A percentile compares a stretch with the other conserved stretches of the same genome.
Conservation (phyloP, 1,140 invertebrate species). For the Drosophila erecta region DNA sequence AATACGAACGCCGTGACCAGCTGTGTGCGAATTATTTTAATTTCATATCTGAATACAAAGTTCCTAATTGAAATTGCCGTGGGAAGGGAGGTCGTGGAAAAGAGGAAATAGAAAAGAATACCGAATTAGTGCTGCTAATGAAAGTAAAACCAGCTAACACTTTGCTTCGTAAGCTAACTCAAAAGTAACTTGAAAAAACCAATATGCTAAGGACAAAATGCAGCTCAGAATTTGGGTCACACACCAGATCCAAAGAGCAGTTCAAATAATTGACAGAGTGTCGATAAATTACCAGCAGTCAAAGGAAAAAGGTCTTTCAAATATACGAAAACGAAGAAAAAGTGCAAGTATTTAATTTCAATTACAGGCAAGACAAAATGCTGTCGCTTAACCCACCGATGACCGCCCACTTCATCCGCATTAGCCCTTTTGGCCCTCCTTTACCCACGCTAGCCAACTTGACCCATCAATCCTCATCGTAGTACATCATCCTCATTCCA, state of each 20-base stretch:
- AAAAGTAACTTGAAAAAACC: neutral
- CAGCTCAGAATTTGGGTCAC: conserved; percentile 4
- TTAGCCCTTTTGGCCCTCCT: neutral
- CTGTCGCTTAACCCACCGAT: conserved; percentile 17
- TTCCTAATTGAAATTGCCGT: conserved; percentile 72
- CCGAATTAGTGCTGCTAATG: too few species aligned
- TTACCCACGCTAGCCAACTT: neutral
- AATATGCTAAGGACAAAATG: too few species aligned
- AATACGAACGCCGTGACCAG: conserved; percentile 43
- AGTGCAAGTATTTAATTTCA: conserved; percentile 73
- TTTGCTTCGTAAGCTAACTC: too few species aligned
- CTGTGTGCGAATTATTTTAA: conserved; percentile 77
- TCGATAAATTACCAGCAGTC: conserved; percentile 1
- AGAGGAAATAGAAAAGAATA: neutral
- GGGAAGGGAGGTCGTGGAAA: conserved; percentile 11
- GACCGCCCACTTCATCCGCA: neutral
- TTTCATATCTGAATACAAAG: conserved; percentile 73
- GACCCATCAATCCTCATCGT: conserved; percentile 35
- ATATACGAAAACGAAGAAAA: conserved; percentile 25
- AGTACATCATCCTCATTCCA: conserved; percentile 8
- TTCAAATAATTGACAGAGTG: conserved; percentile 14
- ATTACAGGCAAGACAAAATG: conserved; percentile 47
- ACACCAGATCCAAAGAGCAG: neutral
- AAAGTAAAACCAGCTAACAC: too few species aligned
- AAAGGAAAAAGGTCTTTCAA: neutral